A percentile compares a stretch with the other conserved stretches of the same genome.
These are phyloP conservation scores for Rhizomys pruinosus DNA, from an alignment of 2,113 vertebrate genomes.

Conservation along the genomic window DNA sequence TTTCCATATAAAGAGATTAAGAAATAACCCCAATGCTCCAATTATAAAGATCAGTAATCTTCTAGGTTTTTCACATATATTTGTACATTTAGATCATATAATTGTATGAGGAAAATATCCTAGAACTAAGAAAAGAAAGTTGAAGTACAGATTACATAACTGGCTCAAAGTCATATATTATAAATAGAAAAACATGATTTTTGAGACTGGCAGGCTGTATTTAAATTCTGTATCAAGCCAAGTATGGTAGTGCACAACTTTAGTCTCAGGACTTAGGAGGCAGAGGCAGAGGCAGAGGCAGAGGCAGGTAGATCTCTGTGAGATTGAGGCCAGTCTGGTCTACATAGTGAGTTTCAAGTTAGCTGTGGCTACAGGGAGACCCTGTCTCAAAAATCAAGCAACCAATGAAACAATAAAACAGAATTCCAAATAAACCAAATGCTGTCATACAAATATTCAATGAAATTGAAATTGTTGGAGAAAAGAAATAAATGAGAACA, in stretches of 20 bases:
- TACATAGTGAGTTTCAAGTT: no score
- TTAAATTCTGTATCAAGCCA: neutral
- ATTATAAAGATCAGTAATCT: neutral
- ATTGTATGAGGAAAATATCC: neutral
- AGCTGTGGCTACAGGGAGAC: no score
- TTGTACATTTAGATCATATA: conserved; percentile 4
- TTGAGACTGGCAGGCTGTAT: neutral
- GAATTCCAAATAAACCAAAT: neutral
- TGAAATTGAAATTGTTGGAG: neutral
- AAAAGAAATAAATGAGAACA: neutral
- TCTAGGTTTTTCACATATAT: neutral
- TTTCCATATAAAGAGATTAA: conserved; percentile 32
- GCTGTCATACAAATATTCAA: neutral
- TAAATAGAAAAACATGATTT: neutral
- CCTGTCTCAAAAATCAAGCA: no score
- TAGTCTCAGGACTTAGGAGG: no score
- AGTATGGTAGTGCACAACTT: no score
- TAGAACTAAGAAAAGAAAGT: conserved; percentile 28
- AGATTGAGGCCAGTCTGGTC: no score
- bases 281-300: no score
- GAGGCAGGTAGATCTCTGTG: no score
- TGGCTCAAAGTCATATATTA: neutral
- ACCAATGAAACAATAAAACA: no score
- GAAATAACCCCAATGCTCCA: neutral
- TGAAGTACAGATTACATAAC: neutral